Evolutionary conservation across 2,113 vertebrate species (phyloP).

Genomic region (Seriola quinqueradiata): DNA sequence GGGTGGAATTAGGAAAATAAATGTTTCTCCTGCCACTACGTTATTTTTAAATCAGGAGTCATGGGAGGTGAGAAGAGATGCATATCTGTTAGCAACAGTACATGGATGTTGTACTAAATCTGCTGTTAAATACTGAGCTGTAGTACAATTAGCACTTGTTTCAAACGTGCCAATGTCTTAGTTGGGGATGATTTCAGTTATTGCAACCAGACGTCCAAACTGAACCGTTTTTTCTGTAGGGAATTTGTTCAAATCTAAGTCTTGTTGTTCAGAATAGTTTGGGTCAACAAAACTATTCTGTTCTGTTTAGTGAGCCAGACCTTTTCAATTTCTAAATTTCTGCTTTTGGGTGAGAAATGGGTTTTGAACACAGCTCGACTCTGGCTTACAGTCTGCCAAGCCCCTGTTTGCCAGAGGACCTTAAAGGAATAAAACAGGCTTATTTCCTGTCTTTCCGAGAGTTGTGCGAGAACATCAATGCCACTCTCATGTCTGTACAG

Average conservation of each 20-base stretch:
- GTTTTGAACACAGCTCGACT: slow-evolving; percentile 10
- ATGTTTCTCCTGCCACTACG: slow-evolving; percentile 4
- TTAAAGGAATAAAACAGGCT: neutral
- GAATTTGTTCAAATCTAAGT: slow-evolving; percentile 6
- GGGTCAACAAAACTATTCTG: neutral
- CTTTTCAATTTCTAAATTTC: slow-evolving; percentile 3
- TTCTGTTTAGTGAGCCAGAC: neutral
- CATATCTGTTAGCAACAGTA: slow-evolving; percentile 41
- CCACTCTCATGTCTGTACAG: neutral
- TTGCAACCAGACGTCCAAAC: slow-evolving; percentile 22
- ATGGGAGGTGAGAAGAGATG: slow-evolving; percentile 39
- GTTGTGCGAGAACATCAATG: neutral
- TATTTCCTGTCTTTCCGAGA: slow-evolving; percentile 11
- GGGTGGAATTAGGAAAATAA: slow-evolving; percentile 53
- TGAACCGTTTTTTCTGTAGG: neutral
- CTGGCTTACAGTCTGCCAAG: neutral
- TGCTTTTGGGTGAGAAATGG: neutral
- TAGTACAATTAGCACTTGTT: slow-evolving; percentile 2
- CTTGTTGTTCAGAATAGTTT: neutral
- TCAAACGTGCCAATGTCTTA: slow-evolving; percentile 6
- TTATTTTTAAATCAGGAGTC: slow-evolving; percentile 10
- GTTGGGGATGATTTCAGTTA: slow-evolving; percentile 12
- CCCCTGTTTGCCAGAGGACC: slow-evolving; percentile 17
- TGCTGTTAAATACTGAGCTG: slow-evolving; percentile 17
- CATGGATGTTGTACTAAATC: slow-evolving; percentile 2